Evolutionary conservation across 2,797 vertebrate genomes (phyloP).

Genomic region (Hydrocynus forskahlii): DNA sequence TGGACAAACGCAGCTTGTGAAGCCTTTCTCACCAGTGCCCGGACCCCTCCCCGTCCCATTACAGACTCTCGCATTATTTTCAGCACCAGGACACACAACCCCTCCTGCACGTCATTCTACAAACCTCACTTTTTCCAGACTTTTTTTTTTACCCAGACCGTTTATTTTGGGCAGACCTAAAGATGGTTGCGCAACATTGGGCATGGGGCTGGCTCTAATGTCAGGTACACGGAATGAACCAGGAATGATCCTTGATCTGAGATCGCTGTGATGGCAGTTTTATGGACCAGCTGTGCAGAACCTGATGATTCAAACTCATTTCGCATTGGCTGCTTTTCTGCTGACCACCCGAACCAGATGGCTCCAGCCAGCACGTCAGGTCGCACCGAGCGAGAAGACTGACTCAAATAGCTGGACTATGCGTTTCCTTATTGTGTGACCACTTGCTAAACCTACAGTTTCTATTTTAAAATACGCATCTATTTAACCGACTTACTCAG

Average conservation of each 20-base stretch:
- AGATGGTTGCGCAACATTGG: conserved; percentile 13
- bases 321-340: conserved; percentile 6
- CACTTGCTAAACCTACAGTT: conserved; percentile 26
- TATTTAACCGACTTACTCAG: conserved; percentile 25
- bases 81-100: conserved; percentile 19
- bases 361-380: not conserved
- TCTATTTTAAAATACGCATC: conserved; percentile 31
- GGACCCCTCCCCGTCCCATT: not conserved
- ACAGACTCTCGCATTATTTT: conserved; percentile 46
- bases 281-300: conserved; percentile 2
- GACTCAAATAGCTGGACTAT: conserved; percentile 10
- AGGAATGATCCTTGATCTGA: conserved; percentile 16
- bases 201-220: not conserved
- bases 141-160: not conserved
- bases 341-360: conserved; percentile 9
- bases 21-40: conserved; percentile 15
- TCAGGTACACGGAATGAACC: conserved; percentile 13
- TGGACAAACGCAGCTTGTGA: conserved; percentile 48
- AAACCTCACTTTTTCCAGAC: conserved; percentile 36
- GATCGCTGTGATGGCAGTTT: conserved; percentile 9
- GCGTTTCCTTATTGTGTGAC: conserved; percentile 11
- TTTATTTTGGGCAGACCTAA: conserved; percentile 39
- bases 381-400: not conserved
- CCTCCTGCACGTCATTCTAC: not conserved
- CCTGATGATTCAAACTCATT: not conserved